Evolutionary conservation across 53 echinoderm and acorn worm species (phyloP).

Genomic region (Crossaster papposus): DNA sequence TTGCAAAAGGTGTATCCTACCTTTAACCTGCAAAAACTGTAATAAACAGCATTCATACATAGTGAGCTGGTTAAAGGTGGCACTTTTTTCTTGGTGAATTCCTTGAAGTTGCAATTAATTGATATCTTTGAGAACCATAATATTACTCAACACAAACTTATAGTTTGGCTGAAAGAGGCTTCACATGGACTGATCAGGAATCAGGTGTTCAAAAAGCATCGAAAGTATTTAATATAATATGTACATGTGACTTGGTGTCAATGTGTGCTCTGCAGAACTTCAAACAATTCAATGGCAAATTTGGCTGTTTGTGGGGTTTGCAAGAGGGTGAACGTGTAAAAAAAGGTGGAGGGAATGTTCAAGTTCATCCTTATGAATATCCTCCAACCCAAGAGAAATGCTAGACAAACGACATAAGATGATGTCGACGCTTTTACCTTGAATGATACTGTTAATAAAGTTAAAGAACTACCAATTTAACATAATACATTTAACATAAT

Average conservation of each 20-base stretch:
- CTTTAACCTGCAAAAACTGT: too few species aligned
- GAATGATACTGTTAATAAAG: not conserved
- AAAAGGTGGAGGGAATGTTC: not conserved
- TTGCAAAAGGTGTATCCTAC: too few species aligned
- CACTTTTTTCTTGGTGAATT: not conserved
- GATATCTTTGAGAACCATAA: not conserved
- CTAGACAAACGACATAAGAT: not conserved
- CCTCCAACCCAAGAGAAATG: not conserved
- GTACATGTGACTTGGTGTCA: constrained; percentile 3
- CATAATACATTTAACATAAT: not conserved
- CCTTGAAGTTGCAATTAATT: not conserved
- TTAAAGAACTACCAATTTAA: not conserved
- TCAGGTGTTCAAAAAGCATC: not conserved
- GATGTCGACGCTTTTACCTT: not conserved
- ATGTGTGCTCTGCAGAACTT: not conserved
- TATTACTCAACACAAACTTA: not conserved
- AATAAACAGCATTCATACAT: too few species aligned
- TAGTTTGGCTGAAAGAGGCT: not conserved
- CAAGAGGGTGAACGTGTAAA: too few species aligned
- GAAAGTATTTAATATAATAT: not conserved
- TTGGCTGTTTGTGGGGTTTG: too few species aligned
- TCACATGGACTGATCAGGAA: not conserved
- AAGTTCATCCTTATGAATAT: not conserved
- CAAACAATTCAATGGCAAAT: too few species aligned
- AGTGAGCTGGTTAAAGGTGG: not conserved